Base-by-base conservation (phyloP, 2,888 invertebrate genomes). In the Aphidoletes aphidimyza region DNA sequence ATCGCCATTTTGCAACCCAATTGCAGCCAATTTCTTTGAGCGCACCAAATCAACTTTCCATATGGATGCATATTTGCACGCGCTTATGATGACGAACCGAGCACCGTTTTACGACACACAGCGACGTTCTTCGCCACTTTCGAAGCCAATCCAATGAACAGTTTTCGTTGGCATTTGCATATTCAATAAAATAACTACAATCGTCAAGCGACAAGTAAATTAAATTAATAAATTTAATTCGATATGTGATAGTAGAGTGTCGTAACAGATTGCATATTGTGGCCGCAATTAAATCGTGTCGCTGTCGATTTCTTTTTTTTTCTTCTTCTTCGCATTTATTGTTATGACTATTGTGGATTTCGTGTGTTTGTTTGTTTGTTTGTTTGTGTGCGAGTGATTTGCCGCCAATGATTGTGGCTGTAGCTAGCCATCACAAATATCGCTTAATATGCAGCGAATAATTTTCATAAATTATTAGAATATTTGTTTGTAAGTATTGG, bases 181-280 rank as follows among this genome's bases (percentile, higher is more conserved):
- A 69, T 69, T 69, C 11, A 69, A 69, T 69, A 14, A 54, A 3
- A 11, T 22, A 1, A 22, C n/a, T n/a, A 14, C 69, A 69, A 26
- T 22, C 34, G 34, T 30, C 69, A 54, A 22, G 26, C 26, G 30
- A 34, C 69, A 69, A 30, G 0, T 11, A 69, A 30, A 69, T 69
- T 69, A 26, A 69, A 30, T 69, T 69, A 30, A 30, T 69, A 54
- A 54, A 69, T 69, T 69, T 14, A 69, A 69, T 69, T 69, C 34
- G 17, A 69, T n/a, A n/a, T 69, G 69, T 69, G 69, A 69, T 69
- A 69, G 69, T 69, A 69, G 30, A 30, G 30, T 69, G 69, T 69
- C 30, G 69, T 69, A 69, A 69, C 69, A 69, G 69, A 69, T 69
- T 69, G 69, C 69, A 69, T 69, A 69, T 69, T 30, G 69, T 69